phyloP scores from a whole-genome alignment of 2,888 invertebrate species.

The Netelia virgata region DNA sequence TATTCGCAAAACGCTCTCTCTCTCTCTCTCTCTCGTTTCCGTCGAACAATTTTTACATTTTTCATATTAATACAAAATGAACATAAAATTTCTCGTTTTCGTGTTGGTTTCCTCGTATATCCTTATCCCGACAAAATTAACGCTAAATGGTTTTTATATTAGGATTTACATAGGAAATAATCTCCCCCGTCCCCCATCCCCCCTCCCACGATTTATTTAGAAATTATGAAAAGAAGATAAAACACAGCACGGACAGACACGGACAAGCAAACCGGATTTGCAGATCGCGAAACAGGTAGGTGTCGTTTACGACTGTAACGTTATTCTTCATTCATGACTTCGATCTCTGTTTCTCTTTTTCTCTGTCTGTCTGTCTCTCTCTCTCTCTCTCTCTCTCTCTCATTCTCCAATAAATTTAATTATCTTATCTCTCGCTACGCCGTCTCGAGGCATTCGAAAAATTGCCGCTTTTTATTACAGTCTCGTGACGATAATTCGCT shows the following conservation, averaged over 20 bases:
- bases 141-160: conserved; percentile 69
- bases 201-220: conserved; percentile 3
- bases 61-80: conserved; percentile 50
- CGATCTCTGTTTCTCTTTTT: neutral
- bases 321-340: conserved; percentile 48
- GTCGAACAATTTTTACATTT: conserved; percentile 34
- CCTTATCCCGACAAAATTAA: conserved; percentile 75
- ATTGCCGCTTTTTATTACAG: neutral
- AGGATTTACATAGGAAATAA: conserved; percentile 71
- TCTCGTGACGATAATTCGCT: conserved; percentile 22
- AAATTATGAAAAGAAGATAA: conserved; percentile 26
- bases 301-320: conserved; percentile 40
- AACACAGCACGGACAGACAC: conserved; percentile 47
- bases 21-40: conserved; percentile 13
- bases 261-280: conserved; percentile 42
- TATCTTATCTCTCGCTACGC: conserved; percentile 9
- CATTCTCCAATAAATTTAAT: conserved; percentile 42
- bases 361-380: too few relatives aligned
- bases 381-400: conserved; percentile 1
- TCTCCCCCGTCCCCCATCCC: conserved; percentile 64
- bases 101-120: conserved; percentile 50
- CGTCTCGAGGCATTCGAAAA: conserved; percentile 29
- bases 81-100: conserved; percentile 55
- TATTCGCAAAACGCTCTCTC: conserved; percentile 9
- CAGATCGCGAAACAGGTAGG: conserved; percentile 54